These are phyloP conservation scores for Eupeodes corollae DNA, from an alignment of 1,140 invertebrate genomes.

Conservation along the genomic window DNA sequence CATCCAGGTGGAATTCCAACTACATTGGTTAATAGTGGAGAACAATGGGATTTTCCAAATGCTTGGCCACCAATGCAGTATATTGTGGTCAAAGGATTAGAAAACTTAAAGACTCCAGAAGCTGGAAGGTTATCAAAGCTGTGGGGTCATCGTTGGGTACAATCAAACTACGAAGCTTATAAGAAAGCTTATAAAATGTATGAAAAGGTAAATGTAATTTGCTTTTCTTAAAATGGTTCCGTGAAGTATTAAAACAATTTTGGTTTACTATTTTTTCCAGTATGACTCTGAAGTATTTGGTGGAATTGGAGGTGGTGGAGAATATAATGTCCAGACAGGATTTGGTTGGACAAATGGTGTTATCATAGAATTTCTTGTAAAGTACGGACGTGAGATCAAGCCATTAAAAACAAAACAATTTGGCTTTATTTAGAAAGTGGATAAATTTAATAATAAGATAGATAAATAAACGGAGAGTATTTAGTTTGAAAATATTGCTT, in stretches of 20 bases:
- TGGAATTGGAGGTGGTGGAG: constrained; percentile 65
- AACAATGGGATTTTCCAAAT: constrained; percentile 89
- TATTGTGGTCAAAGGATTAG: constrained; percentile 63
- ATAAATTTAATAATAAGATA: too few relatives aligned
- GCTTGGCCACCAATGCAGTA: constrained; percentile 79
- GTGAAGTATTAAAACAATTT: too few relatives aligned
- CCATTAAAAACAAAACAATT: too few relatives aligned
- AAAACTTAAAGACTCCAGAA: constrained; percentile 47
- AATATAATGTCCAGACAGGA: constrained; percentile 73
- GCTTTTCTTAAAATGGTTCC: too few relatives aligned
- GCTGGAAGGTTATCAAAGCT: too few relatives aligned
- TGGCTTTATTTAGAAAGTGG: too few relatives aligned
- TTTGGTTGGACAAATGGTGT: constrained; percentile 91
- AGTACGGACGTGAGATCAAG: constrained; percentile 41
- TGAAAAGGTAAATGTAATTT: constrained; percentile 59
- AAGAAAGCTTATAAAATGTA: constrained; percentile 64
- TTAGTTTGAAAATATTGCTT: too few relatives aligned
- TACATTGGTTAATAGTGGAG: constrained; percentile 61
- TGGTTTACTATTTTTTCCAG: constrained; percentile 41
- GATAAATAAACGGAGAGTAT: too few relatives aligned
- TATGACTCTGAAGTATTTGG: constrained; percentile 58
- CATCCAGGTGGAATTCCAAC: constrained; percentile 60
- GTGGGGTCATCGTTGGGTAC: constrained; percentile 72
- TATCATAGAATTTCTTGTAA: constrained; percentile 55
- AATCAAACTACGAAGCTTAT: constrained; percentile 69